Evolutionary conservation across 92 coral and sea anemone genomes (phyloP).

Genomic region (Pocillopora grandis): DNA sequence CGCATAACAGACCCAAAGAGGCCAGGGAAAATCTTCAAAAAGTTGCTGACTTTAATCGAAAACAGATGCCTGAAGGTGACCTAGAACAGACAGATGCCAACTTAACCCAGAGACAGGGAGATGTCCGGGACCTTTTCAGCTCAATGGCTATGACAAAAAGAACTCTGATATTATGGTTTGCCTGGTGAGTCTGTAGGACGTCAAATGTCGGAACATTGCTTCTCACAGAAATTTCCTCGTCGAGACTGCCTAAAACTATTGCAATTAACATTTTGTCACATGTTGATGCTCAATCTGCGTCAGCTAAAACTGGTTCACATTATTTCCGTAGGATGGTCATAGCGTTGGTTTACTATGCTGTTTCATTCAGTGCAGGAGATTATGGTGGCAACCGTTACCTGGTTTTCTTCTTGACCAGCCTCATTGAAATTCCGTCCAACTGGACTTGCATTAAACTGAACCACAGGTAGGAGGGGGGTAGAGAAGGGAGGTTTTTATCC

Average conservation of each 20-base stretch:
- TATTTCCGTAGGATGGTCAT: constrained; percentile 38
- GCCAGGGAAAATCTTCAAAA: constrained; percentile 38
- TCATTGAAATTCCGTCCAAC: constrained; percentile 57
- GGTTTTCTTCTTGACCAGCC: constrained; percentile 57
- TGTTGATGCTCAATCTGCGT: too few species aligned
- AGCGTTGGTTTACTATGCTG: constrained; percentile 53
- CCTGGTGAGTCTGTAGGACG: constrained; percentile 39
- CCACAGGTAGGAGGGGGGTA: constrained; percentile 24
- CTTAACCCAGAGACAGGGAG: constrained; percentile 55
- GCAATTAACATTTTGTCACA: too few species aligned
- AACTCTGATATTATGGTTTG: constrained; percentile 58
- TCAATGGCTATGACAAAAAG: constrained; percentile 62
- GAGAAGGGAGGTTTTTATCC: not conserved
- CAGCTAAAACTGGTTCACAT: too few species aligned
- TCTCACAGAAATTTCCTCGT: too few species aligned
- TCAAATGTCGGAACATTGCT: too few species aligned
- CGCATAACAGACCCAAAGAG: constrained; percentile 37
- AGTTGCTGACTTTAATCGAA: constrained; percentile 64
- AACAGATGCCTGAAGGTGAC: constrained; percentile 55
- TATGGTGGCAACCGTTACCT: constrained; percentile 61
- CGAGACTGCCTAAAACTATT: too few species aligned
- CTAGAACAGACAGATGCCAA: constrained; percentile 26
- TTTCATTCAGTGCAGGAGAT: constrained; percentile 54
- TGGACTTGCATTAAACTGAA: constrained; percentile 27
- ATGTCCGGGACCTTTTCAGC: constrained; percentile 67